These are phyloP conservation scores for Amphibalanus amphitrite DNA, from an alignment of 1,140 invertebrate genomes.

Conservation along the genomic window DNA sequence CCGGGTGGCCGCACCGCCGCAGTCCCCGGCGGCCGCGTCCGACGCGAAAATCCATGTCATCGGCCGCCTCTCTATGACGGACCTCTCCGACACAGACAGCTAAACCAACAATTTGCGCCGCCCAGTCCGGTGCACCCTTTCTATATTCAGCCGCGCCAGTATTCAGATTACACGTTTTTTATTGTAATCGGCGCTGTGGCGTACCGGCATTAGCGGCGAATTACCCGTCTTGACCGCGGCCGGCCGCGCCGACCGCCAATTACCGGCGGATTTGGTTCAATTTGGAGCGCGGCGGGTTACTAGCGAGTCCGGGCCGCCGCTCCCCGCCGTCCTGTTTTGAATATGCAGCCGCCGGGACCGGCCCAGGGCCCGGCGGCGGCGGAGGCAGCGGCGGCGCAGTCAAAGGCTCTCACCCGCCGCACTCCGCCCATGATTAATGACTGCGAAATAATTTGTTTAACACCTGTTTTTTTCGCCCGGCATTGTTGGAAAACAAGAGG, in stretches of 20 bases:
- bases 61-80: background rate
- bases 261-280: background rate
- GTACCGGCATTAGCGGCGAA: background rate
- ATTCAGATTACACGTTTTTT: conserved; percentile 2
- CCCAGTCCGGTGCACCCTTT: background rate
- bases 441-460: conserved; percentile 1
- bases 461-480: conserved; percentile 1
- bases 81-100: background rate
- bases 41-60: background rate
- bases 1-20: too few species aligned
- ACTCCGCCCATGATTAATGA: background rate
- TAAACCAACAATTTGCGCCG: background rate
- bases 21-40: background rate
- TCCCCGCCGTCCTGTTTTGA: background rate
- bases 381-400: background rate
- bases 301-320: too few species aligned
- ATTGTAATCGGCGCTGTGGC: background rate
- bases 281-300: background rate
- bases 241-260: background rate
- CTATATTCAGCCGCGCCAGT: background rate
- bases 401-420: background rate
- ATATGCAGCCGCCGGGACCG: background rate
- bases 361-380: too few species aligned
- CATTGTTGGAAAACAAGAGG: background rate
- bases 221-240: background rate